Base-by-base conservation (phyloP, 1,140 invertebrate genomes). In the Trinorchestia longiramus region DNA sequence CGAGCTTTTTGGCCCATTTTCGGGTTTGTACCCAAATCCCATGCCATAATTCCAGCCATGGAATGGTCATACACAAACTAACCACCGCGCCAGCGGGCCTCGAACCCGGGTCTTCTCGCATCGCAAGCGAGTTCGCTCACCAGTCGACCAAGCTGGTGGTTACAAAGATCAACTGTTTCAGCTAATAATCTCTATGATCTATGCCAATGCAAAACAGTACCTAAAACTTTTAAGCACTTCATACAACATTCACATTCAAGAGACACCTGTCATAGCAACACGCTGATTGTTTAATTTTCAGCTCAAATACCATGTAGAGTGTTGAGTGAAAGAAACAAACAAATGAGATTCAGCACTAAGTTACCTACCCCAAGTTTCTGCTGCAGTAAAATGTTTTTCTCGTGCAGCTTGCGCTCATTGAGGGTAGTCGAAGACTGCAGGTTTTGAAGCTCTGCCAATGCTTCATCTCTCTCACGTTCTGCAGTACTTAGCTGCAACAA, bases 391-490 rank as follows among this genome's bases (percentile, higher is more conserved):
- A 90, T 43, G 43, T 42, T 90, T 15, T 42, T 90, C 88, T 90
- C 41, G 41, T 90, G 43, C 88, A 90, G 43, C 43, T 90, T 90
- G 88, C 88, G n/a, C 88, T 90, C 88, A 90, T 41, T 90, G 88
- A 90, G 41, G 43, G 88, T 90, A 17, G 88, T 42, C n/a, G 88
- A 90, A 15, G 28, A 41, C 43, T 90, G 6, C 43, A 90, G 15
- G 8, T 42, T 90, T 43, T 90, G 88, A 1, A 90, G 88, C 11
- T 90, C 88, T 19, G 88, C 88, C 8, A 41, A 36, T 11, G 88
- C 88, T 90, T 90, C 88, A 90, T 90, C 88, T 90, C 88, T 90
- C 88, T 90, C 88, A 8, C 43, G 88, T 42, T 90, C 88, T 43
- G 43, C 88, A 42, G 88, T 42, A 4, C 4, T 15, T 17, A 90